Percentiles rank a stretch among this genome's conserved stretches.
These are phyloP conservation scores for Aleiodes testaceus DNA, from an alignment of 2,888 invertebrate species.

Conservation along the genomic window DNA sequence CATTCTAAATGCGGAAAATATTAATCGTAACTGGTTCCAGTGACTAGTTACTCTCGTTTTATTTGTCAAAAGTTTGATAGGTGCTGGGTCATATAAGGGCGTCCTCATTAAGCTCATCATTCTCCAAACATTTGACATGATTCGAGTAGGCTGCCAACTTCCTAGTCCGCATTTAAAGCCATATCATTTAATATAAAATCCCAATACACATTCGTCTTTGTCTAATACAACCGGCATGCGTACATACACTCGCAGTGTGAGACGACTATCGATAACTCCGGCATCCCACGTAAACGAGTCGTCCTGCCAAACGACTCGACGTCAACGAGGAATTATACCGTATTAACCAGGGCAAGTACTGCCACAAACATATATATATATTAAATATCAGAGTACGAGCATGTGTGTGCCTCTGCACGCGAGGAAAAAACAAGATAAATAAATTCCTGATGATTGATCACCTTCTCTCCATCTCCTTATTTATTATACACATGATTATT, in stretches of 20 bases:
- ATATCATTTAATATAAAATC: conserved; percentile 6
- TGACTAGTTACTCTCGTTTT: no score
- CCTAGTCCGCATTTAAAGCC: conserved; percentile 5
- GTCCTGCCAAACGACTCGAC: conserved; percentile 61
- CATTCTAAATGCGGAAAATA: no score
- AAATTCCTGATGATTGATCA: conserved; percentile 29
- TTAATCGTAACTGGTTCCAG: no score
- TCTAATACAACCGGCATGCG: conserved; percentile 16
- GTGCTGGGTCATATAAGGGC: conserved; percentile 27
- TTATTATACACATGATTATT: conserved; percentile 2
- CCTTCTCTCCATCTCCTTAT: conserved; percentile 10
- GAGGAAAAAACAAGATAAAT: conserved; percentile 1
- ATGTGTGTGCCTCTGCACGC: conserved; percentile 11
- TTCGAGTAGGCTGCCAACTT: conserved; percentile 18
- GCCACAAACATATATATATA: conserved; percentile 2
- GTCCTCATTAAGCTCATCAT: conserved; percentile 43
- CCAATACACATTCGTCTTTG: conserved; percentile 22
- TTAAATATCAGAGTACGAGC: no score
- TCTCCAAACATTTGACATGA: conserved; percentile 29
- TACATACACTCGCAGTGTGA: conserved; percentile 23
- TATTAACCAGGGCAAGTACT: conserved; percentile 23
- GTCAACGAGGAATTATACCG: conserved; percentile 54
- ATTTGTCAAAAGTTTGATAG: no score
- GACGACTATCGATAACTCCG: conserved; percentile 56
- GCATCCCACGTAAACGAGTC: conserved; percentile 62